Base-by-base conservation (phyloP, 2,113 vertebrate species). In the Gracilinanus agilis region DNA sequence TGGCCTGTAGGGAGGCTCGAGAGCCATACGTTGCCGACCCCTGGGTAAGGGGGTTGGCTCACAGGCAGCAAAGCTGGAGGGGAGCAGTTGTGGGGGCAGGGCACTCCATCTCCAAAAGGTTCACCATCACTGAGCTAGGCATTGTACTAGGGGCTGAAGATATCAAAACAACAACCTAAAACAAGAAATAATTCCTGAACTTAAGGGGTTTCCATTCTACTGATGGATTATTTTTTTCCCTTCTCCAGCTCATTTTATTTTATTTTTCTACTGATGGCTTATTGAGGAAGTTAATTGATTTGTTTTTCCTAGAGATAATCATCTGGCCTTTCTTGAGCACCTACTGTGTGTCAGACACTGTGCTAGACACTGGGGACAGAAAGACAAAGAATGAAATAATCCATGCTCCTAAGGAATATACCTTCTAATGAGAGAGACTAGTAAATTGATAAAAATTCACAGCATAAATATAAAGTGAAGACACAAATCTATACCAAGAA, bases 271-370 rank as follows among this genome's bases (percentile, higher is more conserved):
- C 21, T 94, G 13, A 75, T 92, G 24, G 10, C 53, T 96, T 94
- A n/a, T 67, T 58, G 93, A 88, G 40, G 24, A 53, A 54, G 9
- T 10, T 9, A 91, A 53, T 27, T 49, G 83, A 96, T 90, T 94
- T 2, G 53, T 54, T 94, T 96, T 93, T 3, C 40, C 56, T 95
- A 93, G 95, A 95, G 92, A 53, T 88, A 0, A 40, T 7, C 67
- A 83, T 21, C 34, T 19, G 34, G 16, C 67, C 16, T 67, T 67
- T 67, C 61, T 67, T 29, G 29, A 34, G 61, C 29, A 67, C 13
- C 61, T n/a, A 67, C 61, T 67, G 5, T 67, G 29, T n/a, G 29
- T 1, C 61, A 16, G 12, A 34, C 9, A 67, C 29, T n/a, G 13
- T 67, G 61, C 25, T 75, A n/a, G 13, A 0, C 29, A 75, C 61